These are phyloP conservation scores for Amphipyra berbera DNA, from an alignment of 2,888 invertebrate genomes.

Conservation along the genomic window DNA sequence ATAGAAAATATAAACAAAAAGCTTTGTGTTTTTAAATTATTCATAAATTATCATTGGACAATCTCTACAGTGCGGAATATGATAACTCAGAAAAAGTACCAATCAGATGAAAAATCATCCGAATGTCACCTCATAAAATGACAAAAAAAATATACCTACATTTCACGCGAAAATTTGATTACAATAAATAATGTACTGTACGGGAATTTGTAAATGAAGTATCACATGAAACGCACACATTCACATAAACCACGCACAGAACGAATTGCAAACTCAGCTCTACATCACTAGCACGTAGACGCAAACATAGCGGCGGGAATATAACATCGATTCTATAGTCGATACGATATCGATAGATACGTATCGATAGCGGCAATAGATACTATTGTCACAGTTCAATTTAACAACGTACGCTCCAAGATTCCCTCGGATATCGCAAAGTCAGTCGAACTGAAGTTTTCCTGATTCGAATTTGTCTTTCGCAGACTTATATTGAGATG, in stretches of 20 bases:
- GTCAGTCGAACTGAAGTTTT: conserved; percentile 51
- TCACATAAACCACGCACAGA: conserved; percentile 70
- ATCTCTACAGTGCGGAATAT: conserved; percentile 27
- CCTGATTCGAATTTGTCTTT: conserved; percentile 55
- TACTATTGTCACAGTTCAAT: conserved; percentile 71
- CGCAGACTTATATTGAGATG: conserved; percentile 35
- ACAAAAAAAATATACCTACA: conserved; percentile 40
- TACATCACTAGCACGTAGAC: conserved; percentile 76
- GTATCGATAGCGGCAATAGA: conserved; percentile 61
- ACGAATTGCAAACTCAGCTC: conserved; percentile 76
- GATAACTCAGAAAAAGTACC: conserved; percentile 28
- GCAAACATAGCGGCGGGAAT: conserved; percentile 69
- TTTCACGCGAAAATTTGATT: conserved; percentile 53
- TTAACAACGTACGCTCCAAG: conserved; percentile 64
- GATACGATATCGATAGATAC: conserved; percentile 64
- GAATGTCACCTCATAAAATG: conserved; percentile 42
- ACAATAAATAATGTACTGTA: conserved; percentile 55
- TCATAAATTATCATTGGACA: conserved; percentile 15
- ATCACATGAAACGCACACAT: conserved; percentile 63
- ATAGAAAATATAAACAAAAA: conserved; percentile 1
- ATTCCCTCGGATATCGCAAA: conserved; percentile 55
- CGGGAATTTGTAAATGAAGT: conserved; percentile 59
- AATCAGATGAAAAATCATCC: conserved; percentile 40
- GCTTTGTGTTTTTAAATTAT: not conserved
- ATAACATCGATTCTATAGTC: conserved; percentile 63